phyloP scores from a whole-genome alignment of 2,888 invertebrate species.

The Conomelus anceps region DNA sequence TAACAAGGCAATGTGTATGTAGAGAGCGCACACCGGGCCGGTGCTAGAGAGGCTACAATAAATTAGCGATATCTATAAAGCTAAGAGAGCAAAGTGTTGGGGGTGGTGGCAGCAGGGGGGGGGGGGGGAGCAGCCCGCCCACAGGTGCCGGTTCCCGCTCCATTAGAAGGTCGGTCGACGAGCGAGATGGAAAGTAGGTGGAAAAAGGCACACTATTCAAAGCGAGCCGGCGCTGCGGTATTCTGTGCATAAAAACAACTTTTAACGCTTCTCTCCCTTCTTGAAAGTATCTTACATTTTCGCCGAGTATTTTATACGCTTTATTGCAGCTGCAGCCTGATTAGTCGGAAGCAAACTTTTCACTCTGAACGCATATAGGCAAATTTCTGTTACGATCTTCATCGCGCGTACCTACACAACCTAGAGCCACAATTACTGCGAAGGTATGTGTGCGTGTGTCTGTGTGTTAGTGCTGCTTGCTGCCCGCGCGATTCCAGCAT shows the following conservation, averaged over 20 bases:
- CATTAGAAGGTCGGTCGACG: neutral
- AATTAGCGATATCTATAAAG: neutral
- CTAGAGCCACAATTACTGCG: neutral
- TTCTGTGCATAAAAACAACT: neutral
- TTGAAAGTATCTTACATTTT: neutral
- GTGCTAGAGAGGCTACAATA: neutral
- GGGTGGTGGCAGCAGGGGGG: neutral
- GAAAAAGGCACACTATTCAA: neutral
- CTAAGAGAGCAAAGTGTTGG: neutral
- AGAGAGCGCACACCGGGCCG: neutral
- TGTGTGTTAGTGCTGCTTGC: neutral
- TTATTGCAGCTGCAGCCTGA: neutral
- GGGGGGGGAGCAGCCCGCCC: neutral
- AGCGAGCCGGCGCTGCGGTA: neutral
- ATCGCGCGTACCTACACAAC: neutral
- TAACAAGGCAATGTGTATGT: neutral
- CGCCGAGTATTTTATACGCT: neutral
- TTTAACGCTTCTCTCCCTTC: neutral
- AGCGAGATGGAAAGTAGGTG: neutral
- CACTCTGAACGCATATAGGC: neutral
- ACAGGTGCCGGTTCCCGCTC: neutral
- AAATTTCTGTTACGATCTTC: neutral
- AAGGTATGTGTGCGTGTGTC: neutral
- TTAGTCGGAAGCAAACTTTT: neutral
- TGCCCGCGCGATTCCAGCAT: neutral